Conservation (phyloP, 1,140 invertebrate species). For the Cataglyphis hispanica region DNA sequence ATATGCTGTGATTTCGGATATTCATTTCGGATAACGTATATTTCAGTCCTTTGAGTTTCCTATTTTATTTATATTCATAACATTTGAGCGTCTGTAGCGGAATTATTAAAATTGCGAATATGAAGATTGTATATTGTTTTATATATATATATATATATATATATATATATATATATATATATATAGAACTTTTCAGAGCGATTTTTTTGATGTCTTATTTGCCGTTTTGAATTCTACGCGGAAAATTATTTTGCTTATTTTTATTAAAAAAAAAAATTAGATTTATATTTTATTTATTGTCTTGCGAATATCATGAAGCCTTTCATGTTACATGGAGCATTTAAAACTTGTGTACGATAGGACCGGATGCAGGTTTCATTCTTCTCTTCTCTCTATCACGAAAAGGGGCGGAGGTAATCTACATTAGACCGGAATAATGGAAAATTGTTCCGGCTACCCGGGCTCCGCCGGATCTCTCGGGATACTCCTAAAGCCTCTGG, state of each 20-base stretch:
- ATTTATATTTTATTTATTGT: constrained; percentile 29
- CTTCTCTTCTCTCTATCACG: constrained; percentile 26
- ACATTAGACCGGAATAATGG: constrained; percentile 67
- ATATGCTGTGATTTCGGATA: too few relatives aligned
- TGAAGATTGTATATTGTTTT: neutral
- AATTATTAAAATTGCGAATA: too few relatives aligned
- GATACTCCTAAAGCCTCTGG: constrained; percentile 62
- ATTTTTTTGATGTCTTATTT: neutral
- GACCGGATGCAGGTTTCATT: constrained; percentile 22
- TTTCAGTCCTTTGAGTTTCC: too few relatives aligned
- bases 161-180: too few relatives aligned
- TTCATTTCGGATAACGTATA: too few relatives aligned
- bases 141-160: too few relatives aligned
- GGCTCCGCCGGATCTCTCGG: neutral
- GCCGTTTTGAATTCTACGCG: neutral
- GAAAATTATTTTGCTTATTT: neutral
- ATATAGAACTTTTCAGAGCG: neutral
- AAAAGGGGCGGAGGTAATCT: constrained; percentile 35
- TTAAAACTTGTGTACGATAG: constrained; percentile 15
- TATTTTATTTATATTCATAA: too few relatives aligned
- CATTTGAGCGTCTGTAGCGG: too few relatives aligned
- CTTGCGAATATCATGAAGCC: neutral
- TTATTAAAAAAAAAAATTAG: neutral
- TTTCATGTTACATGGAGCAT: constrained; percentile 1
- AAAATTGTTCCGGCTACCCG: constrained; percentile 57